Base-by-base conservation (phyloP, 1,140 invertebrate genomes). In the Leguminivora glycinivorella region DNA sequence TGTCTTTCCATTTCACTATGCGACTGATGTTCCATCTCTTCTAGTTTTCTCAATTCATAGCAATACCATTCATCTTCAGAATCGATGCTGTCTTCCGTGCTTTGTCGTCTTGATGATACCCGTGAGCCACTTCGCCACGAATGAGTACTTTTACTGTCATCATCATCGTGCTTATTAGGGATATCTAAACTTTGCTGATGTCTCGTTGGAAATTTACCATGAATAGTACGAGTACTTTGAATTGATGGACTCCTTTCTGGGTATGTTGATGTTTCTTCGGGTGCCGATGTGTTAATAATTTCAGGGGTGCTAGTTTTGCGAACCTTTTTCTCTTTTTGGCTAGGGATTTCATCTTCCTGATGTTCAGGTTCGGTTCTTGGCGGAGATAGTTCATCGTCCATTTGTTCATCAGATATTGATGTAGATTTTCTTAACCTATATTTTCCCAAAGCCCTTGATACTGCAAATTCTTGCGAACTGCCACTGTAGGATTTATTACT, bases 31-130 rank as follows among this genome's bases (percentile, higher is more conserved):
- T 98, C 97, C 81, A 98, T 92, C 91, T 97, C 96, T 89, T 98
- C 96, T 40, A 98, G 84, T 87, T 98, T 97, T 58, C 95, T 93
- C 67, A 98, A 81, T 81, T 98, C 97, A 84, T 98, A 97, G 74
- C 96, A 96, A 80, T 97, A 98, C 95, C 97, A 98, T 91, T 98
- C 97, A 82, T 98, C 97, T 89, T 98, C 97, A 52, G 96, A 97
- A 86, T 98, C 97, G 70, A 98, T 98, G 70, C 96, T 97, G 77
- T 98, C 97, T 91, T 98, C 97, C 0, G 97, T 98, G 84, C 96
- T 97, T 91, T 98, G 97, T 40, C 97, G 92, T 79, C 97, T 93
- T 1, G 97, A 98, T 4, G 96, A 97, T n/a, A 96, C 95, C 74
- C 96, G 92, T 0, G 96, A 97, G 1, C 96, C 95, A 79, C 96